Evolutionary conservation across 2,888 invertebrate genomes (phyloP).

Genomic region (Lithosia quadra): DNA sequence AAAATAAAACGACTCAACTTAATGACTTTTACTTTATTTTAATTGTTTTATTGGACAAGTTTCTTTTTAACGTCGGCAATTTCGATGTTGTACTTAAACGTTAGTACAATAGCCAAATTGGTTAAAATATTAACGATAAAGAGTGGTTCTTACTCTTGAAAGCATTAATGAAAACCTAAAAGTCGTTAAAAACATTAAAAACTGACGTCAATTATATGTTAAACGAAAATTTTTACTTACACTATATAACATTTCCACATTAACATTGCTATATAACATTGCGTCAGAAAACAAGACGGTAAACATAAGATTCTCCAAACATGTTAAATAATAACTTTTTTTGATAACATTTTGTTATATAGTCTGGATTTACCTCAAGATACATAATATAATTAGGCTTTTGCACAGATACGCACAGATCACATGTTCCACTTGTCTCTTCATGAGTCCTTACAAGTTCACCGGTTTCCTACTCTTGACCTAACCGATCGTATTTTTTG

Average conservation of each 20-base stretch:
- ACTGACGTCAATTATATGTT: neutral
- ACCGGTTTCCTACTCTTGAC: neutral
- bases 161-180: neutral
- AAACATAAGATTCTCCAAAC: too few relatives aligned
- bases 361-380: too few relatives aligned
- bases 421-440: neutral
- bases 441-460: neutral
- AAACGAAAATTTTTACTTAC: neutral
- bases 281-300: too few relatives aligned
- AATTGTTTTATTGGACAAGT: slow-evolving; percentile 13
- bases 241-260: neutral
- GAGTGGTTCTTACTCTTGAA: neutral
- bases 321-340: too few relatives aligned
- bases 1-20: slow-evolving; percentile 10
- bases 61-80: neutral
- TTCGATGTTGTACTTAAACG: neutral
- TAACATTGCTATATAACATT: too few relatives aligned
- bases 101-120: neutral
- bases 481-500: neutral
- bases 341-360: too few relatives aligned
- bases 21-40: slow-evolving; percentile 1
- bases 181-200: neutral
- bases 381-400: too few relatives aligned
- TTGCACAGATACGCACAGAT: neutral
- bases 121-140: neutral